Evolutionary conservation across 2,797 vertebrate species (phyloP).

Genomic region (Urophycis tenuis): DNA sequence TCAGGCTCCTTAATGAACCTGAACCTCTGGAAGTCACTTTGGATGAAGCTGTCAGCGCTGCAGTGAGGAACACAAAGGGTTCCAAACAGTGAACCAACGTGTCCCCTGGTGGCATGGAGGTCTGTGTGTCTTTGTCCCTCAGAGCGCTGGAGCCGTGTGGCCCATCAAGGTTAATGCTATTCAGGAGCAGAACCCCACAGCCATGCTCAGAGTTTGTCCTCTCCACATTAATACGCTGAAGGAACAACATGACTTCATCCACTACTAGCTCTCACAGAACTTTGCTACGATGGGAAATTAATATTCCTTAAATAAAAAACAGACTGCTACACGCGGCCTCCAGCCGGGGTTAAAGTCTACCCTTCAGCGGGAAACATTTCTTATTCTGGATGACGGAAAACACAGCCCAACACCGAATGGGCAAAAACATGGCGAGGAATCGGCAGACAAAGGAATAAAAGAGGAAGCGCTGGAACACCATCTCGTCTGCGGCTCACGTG

Average conservation of each 20-base stretch:
- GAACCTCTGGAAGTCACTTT: background rate
- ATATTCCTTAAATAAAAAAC: background rate
- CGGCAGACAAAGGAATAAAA: conserved; percentile 28
- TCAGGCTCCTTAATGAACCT: background rate
- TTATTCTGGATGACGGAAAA: background rate
- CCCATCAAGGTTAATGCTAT: too few relatives aligned
- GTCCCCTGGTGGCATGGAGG: too few relatives aligned
- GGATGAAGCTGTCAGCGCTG: background rate
- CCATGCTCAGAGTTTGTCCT: background rate
- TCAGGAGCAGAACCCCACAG: background rate
- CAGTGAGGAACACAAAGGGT: background rate
- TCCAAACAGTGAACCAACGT: background rate
- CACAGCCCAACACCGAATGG: conserved; percentile 10
- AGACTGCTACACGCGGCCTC: background rate
- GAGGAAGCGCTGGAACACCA: conserved; percentile 35
- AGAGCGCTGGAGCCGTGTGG: too few relatives aligned
- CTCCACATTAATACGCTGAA: background rate
- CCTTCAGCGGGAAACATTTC: background rate
- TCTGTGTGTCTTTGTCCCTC: too few relatives aligned
- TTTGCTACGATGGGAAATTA: background rate
- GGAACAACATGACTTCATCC: background rate
- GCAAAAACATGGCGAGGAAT: conserved; percentile 3
- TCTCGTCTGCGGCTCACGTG: conserved; percentile 38
- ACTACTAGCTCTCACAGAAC: background rate
- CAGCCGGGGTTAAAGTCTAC: background rate